phyloP scores from a whole-genome alignment of 2,113 vertebrate genomes.

The Glaucidium brasilianum region DNA sequence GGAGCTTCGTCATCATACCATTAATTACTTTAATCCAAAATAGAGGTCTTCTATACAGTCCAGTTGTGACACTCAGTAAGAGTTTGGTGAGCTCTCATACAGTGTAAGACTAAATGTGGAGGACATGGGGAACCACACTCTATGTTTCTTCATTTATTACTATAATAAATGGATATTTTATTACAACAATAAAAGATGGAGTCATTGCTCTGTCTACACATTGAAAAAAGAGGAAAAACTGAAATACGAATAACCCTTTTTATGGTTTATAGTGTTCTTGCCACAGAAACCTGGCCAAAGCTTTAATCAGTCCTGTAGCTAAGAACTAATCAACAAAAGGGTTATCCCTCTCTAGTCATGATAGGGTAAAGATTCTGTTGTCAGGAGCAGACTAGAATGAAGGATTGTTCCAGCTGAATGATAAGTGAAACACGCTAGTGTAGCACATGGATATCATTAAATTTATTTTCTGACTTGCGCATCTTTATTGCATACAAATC shows the following conservation, averaged over 20 bases:
- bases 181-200: neutral
- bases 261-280: neutral
- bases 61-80: neutral
- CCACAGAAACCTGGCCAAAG: neutral
- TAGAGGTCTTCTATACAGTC: neutral
- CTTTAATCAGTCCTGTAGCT: neutral
- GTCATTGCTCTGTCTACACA: neutral
- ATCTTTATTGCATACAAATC: neutral
- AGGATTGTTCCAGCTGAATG: neutral
- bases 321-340: neutral
- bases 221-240: neutral
- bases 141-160: neutral
- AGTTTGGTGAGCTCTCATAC: neutral
- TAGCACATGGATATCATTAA: neutral
- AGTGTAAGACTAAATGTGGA: neutral
- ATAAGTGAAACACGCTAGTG: rapidly evolving
- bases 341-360: neutral
- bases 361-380: neutral
- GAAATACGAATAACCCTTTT: neutral
- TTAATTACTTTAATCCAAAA: neutral
- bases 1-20: neutral
- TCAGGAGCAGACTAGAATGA: neutral
- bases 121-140: neutral
- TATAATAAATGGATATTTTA: neutral
- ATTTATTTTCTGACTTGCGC: neutral